Base-by-base conservation (phyloP, 2,797 vertebrate species). In the Poeciliopsis gracilis region DNA sequence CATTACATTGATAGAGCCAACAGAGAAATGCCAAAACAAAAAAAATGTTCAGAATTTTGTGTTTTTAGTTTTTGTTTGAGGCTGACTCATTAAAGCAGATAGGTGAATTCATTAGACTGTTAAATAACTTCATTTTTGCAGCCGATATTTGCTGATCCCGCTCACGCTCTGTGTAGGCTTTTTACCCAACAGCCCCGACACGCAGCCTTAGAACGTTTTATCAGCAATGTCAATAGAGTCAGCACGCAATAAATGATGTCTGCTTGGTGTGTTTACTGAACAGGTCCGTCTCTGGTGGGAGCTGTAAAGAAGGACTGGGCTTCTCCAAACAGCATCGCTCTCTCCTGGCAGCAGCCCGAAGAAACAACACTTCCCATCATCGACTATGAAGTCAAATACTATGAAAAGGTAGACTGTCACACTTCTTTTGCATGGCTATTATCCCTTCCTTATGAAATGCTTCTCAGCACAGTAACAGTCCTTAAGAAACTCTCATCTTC, bases 331-430 rank as follows among this genome's bases (percentile, higher is more conserved):
- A 98, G 97, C 94, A 98, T 99, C 86, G 97, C 97, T 87, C 96
- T 99, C 84, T 99, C 98, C 82, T 99, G 98, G 98, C 97, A 96
- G 93, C 97, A 98, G 86, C 97, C 97, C 13, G 97, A 97, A 90
- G 96, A 96, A 92, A 93, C 96, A 83, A 84, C 91, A 55, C 95
- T 96, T 89, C 93, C 94, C 87, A 92, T 98, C 95, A 94, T 98
- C 86, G 97, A 99, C 94, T 99, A 99, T 84, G 98, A 99, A 96
- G 96, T 99, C 95, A 99, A 99, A 95, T 99, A 99, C 94, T 98
- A 97, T 91, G 97, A 98, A 92, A 98, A 98, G 97, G 98, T 98
- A 97, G 51, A 36, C 15, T 79, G 59, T 47, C 11, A 36, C 46
- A 69, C 23, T 25, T 59, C 41, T 75, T 30, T 61, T 59, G 72